Percentiles rank a stretch among this genome's conserved stretches.
Evolutionary conservation across 2,797 vertebrate species (phyloP).

Genomic region (Distichodus sexfasciatus): DNA sequence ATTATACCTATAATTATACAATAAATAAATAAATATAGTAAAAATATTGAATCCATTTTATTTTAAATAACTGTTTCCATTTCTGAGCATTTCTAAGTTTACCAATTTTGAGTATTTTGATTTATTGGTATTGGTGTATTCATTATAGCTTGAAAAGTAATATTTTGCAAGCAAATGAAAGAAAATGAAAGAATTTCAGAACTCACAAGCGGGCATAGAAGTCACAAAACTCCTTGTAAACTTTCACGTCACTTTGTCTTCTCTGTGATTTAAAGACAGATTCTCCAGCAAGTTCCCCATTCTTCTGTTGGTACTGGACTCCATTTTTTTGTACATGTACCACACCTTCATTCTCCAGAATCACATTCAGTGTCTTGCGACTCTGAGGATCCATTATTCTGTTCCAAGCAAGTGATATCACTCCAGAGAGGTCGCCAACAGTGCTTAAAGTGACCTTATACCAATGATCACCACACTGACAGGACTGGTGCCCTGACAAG

Average conservation of each 20-base stretch:
- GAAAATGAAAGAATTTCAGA: neutral
- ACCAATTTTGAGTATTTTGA: no score
- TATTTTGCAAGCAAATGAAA: neutral
- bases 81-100: no score
- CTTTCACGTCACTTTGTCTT: constrained; percentile 89
- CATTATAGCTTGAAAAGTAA: no score
- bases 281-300: constrained; percentile 77
- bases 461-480: no score
- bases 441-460: no score
- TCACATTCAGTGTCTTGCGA: constrained; percentile 63
- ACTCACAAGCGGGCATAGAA: constrained; percentile 98
- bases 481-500: no score
- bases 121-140: no score
- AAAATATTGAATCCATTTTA: no score
- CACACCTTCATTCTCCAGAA: constrained; percentile 83
- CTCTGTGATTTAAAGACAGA: constrained; percentile 87
- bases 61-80: no score
- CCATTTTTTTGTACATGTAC: constrained; percentile 55
- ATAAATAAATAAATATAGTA: no score
- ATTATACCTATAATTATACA: no score
- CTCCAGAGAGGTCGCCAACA: neutral
- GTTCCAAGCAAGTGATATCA: neutral
- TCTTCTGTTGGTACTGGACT: constrained; percentile 59
- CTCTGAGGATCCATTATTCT: constrained; percentile 72
- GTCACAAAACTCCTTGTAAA: constrained; percentile 99